Evolutionary conservation across 2,113 vertebrate species (phyloP).

Genomic region (Junco hyemalis): DNA sequence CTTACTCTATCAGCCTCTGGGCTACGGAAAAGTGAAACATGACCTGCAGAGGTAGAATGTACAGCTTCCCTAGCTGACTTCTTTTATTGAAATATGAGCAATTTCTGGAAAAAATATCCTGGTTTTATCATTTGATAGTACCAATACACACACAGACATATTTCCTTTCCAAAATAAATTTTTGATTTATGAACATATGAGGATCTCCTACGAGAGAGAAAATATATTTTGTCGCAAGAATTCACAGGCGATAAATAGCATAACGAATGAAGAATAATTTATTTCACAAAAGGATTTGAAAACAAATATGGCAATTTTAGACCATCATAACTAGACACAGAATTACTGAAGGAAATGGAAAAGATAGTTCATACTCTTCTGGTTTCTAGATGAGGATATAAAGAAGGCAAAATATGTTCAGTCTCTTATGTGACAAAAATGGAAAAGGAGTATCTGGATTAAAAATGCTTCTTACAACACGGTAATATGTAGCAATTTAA

Average conservation of each 20-base stretch:
- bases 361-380: neutral
- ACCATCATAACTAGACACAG: neutral
- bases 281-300: neutral
- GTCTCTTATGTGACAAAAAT: neutral
- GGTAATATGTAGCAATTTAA: neutral
- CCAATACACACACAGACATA: neutral
- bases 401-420: neutral
- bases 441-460: neutral
- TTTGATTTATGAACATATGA: neutral
- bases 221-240: neutral
- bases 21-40: neutral
- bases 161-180: neutral
- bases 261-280: neutral
- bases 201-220: neutral
- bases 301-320: neutral
- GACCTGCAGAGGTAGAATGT: neutral
- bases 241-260: neutral
- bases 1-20: neutral
- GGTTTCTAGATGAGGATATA: neutral
- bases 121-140: neutral
- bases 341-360: neutral
- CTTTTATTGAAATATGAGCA: neutral
- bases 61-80: neutral
- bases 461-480: neutral
- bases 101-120: neutral